These are phyloP conservation scores for Alouatta palliata DNA, from an alignment of 2,113 vertebrate species.

Conservation along the genomic window DNA sequence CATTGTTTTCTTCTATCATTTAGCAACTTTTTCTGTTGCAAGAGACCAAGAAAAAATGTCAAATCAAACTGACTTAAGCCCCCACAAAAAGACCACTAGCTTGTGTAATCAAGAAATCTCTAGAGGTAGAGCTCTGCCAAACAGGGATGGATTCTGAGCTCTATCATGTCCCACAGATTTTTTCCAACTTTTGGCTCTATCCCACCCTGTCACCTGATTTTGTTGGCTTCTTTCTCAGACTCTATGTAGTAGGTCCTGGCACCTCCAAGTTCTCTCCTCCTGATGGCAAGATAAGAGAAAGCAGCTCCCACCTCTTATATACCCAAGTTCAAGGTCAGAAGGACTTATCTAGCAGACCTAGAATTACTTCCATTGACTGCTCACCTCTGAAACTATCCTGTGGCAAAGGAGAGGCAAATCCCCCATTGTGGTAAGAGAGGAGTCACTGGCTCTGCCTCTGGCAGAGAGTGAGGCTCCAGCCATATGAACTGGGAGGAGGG, in stretches of 20 bases:
- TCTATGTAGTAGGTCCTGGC: neutral
- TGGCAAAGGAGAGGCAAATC: neutral
- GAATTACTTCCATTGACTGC: neutral
- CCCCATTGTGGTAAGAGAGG: neutral
- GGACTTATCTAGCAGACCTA: neutral
- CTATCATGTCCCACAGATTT: neutral
- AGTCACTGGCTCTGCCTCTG: neutral
- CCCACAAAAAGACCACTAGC: neutral
- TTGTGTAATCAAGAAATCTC: neutral
- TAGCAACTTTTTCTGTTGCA: neutral
- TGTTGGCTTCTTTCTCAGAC: slow-evolving; percentile 8
- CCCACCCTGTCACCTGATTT: neutral
- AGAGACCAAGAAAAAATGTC: neutral
- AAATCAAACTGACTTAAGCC: neutral
- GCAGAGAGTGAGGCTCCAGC: neutral
- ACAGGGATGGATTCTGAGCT: neutral
- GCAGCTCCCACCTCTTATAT: neutral
- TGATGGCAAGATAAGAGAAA: neutral
- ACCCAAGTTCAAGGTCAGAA: slow-evolving; percentile 6
- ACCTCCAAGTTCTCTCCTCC: neutral
- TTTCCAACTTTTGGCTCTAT: neutral
- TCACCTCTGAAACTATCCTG: neutral
- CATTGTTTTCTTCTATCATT: neutral
- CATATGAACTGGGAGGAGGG: neutral
- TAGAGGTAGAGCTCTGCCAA: neutral